phyloP scores from a whole-genome alignment of 2,888 invertebrate species.

The Argyra leucocephala region DNA sequence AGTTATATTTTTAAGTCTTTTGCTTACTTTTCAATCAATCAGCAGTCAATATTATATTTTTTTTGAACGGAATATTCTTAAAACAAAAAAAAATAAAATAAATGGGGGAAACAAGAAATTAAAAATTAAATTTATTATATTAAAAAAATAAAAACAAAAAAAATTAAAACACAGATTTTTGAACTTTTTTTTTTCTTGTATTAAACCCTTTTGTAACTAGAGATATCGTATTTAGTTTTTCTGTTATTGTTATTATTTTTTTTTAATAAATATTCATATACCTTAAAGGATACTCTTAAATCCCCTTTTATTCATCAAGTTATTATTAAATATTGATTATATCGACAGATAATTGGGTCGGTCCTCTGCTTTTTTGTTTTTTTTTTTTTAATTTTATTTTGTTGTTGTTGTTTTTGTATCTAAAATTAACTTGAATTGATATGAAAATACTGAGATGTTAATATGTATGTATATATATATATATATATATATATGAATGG shows the following conservation, averaged over 20 bases:
- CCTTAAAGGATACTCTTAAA: neutral
- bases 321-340: slow-evolving; percentile 1
- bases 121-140: slow-evolving; percentile 1
- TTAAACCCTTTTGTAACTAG: too few species aligned
- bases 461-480: too few species aligned
- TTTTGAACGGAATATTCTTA: neutral
- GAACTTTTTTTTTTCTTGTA: too few species aligned
- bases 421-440: too few species aligned
- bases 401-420: neutral
- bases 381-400: neutral
- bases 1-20: too few species aligned
- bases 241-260: too few species aligned
- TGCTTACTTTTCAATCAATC: neutral
- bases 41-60: slow-evolving; percentile 4
- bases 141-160: neutral
- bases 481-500: too few species aligned
- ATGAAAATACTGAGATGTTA: too few species aligned
- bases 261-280: too few species aligned
- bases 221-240: too few species aligned
- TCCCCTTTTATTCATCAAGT: neutral
- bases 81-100: neutral
- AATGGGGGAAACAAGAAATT: neutral
- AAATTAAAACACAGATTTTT: neutral
- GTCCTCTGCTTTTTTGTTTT: neutral
- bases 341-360: slow-evolving; percentile 1